Evolutionary conservation across 2,888 invertebrate species (phyloP), one percentile per base, ranked within the genome.

Genomic region (Ecdyonurus torrentis): DNA sequence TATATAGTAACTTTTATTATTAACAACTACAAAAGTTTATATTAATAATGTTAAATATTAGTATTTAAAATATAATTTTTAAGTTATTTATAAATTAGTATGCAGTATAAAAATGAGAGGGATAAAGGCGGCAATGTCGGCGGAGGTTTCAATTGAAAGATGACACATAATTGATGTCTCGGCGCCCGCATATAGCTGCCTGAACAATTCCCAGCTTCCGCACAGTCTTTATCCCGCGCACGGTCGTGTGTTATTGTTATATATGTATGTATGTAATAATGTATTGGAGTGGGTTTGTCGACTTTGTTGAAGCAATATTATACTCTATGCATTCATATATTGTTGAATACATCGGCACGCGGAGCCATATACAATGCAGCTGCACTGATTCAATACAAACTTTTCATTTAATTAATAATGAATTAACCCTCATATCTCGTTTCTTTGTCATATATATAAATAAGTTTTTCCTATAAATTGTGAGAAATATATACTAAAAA

Each of bases 131-230:
- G n/a, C n/a, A n/a, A n/a, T n/a, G n/a, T n/a, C n/a, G n/a, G 55
- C 55, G 55, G 22, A 20, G 55, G 22, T 55, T 55, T 55, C 55
- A 55, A 55, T 55, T 55, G 55, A 20, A 55, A 55, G 55, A 55
- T 55, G 55, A 55, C 55, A 55, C 55, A 55, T 55, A 55, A 55
- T 10, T 55, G 22, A 55, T 55, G 55, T 55, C 55, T 55, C 55
- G 55, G 55, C 55, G 55, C 55, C 55, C 55, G 55, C 55, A 55
- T 55, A 22, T 22, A 55, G 37, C 37, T 37, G 37, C 37, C 37
- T 37, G 37, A 18, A 22, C 55, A n/a, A n/a, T 55, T 55, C 55
- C 22, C 55, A 55, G 55, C 55, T 55, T 55, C 55, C 55, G 55
- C 55, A 55, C 15, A n/a, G n/a, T n/a, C n/a, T n/a, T n/a, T n/a